Evolutionary conservation across 2,113 vertebrate genomes (phyloP).

Genomic region (Bubalus kerabau): DNA sequence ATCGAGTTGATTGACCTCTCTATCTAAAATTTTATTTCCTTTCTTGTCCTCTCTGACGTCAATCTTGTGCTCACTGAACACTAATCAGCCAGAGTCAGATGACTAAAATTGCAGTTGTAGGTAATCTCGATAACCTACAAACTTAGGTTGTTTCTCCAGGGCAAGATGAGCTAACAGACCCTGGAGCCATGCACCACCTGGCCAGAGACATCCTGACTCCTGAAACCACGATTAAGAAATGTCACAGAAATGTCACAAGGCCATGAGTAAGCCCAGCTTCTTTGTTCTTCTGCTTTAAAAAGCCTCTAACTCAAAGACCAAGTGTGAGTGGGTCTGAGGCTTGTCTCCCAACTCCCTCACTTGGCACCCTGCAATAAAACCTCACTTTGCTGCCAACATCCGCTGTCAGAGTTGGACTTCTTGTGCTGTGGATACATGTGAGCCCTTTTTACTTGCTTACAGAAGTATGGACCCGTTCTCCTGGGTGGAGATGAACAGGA

Average conservation of each 20-base stretch:
- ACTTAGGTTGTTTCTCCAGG: not conserved
- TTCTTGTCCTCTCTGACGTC: not conserved
- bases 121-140: not conserved
- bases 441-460: not conserved
- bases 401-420: not conserved
- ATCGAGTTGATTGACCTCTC: not conserved
- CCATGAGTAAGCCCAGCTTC: not conserved
- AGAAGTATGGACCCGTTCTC: not conserved
- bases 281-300: not conserved
- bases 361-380: not conserved
- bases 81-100: not conserved
- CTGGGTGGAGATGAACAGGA: not conserved
- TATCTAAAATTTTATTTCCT: not conserved
- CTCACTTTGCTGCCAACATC: not conserved
- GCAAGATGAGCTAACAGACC: not conserved
- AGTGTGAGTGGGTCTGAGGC: not conserved
- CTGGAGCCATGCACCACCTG: accelerated
- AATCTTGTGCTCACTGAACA: not conserved
- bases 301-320: not conserved
- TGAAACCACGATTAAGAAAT: not conserved
- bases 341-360: not conserved
- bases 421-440: not conserved
- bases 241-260: not conserved
- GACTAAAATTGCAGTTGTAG: not conserved
- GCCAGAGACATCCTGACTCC: not conserved